phyloP scores from a whole-genome alignment of 1,140 invertebrate genomes.

The Colletes latitarsis region DNA sequence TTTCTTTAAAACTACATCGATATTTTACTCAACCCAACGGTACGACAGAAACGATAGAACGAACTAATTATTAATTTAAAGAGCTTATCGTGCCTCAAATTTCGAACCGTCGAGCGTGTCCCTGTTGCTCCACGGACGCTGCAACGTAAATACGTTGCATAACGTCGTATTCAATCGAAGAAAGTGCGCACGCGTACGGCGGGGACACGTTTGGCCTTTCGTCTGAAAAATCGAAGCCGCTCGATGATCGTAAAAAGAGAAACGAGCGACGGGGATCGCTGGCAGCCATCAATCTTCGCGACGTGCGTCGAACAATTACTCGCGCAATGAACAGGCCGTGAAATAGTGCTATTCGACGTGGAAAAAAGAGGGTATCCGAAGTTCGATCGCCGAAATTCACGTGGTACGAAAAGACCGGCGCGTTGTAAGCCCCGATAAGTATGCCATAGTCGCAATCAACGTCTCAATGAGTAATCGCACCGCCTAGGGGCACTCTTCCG shows the following conservation, averaged over 20 bases:
- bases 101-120: too few species aligned
- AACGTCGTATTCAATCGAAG: background rate
- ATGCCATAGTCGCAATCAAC: conserved; percentile 58
- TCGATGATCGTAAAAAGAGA: background rate
- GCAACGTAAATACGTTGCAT: background rate
- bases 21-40: too few species aligned
- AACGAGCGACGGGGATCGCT: background rate
- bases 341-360: background rate
- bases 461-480: conserved; percentile 60
- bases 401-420: conserved; percentile 1
- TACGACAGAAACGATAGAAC: too few species aligned
- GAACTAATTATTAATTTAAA: too few species aligned
- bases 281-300: background rate
- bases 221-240: background rate
- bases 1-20: too few species aligned
- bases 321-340: background rate
- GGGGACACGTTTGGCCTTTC: too few species aligned
- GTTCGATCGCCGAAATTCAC: conserved; percentile 24
- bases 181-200: background rate
- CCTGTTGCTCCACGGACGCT: background rate
- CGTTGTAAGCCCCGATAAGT: conserved; percentile 24
- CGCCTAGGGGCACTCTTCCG: conserved; percentile 41
- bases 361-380: conserved; percentile 16
- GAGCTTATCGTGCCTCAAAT: too few species aligned
- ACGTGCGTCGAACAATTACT: background rate